Evolutionary conservation across 2,888 invertebrate genomes (phyloP), one percentile per base, ranked within the genome.

Genomic region (Tinea pellionella): DNA sequence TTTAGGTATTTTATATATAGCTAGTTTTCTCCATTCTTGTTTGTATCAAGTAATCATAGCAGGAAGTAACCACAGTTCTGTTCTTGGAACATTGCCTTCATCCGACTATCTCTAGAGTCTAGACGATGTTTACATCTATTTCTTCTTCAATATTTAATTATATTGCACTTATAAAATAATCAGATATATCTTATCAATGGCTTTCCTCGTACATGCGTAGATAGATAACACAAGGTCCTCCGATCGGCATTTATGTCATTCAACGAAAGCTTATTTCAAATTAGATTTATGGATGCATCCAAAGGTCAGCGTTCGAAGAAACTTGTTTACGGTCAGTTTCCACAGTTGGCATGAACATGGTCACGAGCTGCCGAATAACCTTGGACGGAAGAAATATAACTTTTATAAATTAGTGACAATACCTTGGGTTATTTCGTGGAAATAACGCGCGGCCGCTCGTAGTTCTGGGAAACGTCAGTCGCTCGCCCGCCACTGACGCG

Each of bases 361-460:
- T 70, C 70, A 70, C 71, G 69, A 73, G 64, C 61, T 67, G 66
- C 64, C 67, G 65, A 65, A 67, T 69, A 74, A 73, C 75, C 78
- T 77, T 73, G 76, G 72, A 69, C 70, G 75, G 77, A 78, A 77
- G 77, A 80, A 47, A 76, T 74, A 76, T 74, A 80, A 76, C 75
- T 80, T 80, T 83, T 79, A 81, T 71, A 83, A 83, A 85, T 84
- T 80, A 81, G 82, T 83, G 82, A 85, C 84, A 84, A 84, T 84
- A 78, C 78, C 76, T 76, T 74, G 78, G 78, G 81, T 78, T 78
- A 71, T 75, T 87, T 85, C 85, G 78, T 74, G 72, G 84, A 86
- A 85, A 73, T 72, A 47, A 9, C 47, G 32, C 58, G 74, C 74
- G 82, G 81, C 81, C 84, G 80, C 80, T 81, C 80, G 78, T 71